Evolutionary conservation across 2,888 invertebrate genomes (phyloP).

Genomic region (Polymixis flavicincta): DNA sequence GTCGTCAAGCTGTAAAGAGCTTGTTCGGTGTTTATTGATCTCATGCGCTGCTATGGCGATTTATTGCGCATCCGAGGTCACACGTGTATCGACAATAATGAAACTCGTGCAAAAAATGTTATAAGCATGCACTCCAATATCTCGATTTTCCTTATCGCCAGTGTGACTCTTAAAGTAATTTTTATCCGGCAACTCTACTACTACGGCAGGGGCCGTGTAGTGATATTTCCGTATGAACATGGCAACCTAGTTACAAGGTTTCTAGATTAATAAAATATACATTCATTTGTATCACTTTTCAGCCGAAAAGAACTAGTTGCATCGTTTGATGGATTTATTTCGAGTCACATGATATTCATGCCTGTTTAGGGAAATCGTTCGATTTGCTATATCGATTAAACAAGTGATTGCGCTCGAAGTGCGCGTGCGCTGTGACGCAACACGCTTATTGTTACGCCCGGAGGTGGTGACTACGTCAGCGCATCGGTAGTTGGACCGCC

Average conservation of each 20-base stretch:
- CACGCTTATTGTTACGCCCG: constrained; percentile 64
- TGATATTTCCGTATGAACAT: constrained; percentile 66
- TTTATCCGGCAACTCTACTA: constrained; percentile 61
- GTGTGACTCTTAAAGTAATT: constrained; percentile 61
- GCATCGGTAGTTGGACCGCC: constrained; percentile 55
- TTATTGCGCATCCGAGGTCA: constrained; percentile 77
- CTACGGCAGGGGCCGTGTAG: constrained; percentile 51
- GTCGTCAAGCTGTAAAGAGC: constrained; percentile 25
- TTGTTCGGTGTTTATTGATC: constrained; percentile 47
- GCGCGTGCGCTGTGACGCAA: constrained; percentile 70
- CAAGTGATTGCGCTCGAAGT: constrained; percentile 61
- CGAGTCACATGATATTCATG: constrained; percentile 9
- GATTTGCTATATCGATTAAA: constrained; percentile 49
- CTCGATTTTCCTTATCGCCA: constrained; percentile 70
- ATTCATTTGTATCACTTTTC: constrained; percentile 16
- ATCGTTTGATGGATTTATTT: constrained; percentile 5
- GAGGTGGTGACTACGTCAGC: constrained; percentile 68
- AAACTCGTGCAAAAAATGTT: constrained; percentile 77
- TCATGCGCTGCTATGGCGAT: constrained; percentile 60
- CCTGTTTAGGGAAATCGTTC: constrained; percentile 13
- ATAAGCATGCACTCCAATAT: constrained; percentile 69
- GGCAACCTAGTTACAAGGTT: constrained; percentile 53
- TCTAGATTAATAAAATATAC: constrained; percentile 37
- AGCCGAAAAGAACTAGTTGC: background rate
- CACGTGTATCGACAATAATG: constrained; percentile 81